Evolutionary conservation across 2,797 vertebrate species (phyloP), one percentile per base, ranked within the genome.

Genomic region (Paguma larvata): DNA sequence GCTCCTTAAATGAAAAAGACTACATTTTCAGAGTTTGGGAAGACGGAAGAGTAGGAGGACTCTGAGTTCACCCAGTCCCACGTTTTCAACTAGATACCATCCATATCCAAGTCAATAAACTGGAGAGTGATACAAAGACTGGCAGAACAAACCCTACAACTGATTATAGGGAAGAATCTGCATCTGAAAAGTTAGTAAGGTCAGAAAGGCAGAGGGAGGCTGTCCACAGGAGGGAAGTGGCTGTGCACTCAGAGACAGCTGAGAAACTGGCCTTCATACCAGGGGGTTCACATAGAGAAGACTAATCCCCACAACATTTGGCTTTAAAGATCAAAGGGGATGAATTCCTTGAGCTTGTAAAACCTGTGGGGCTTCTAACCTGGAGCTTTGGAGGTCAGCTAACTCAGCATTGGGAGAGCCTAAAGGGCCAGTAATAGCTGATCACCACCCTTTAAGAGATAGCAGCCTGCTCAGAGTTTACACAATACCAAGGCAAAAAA

Each of bases 1-100:
- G 27, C 14, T 94, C 9, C 44, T 80, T 86, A 48, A 95, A 91
- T 95, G 86, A 90, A 97, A 95, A 77, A 30, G 2, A 82, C 19
- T 91, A 84, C 78, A 89, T 85, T 91, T 89, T 96, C 19, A 75
- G 72, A 75, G 7, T 46, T 75, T 75, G 14, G 44, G 3, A 46
- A 75, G 14, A 75, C 15, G 27, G 44, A 16, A 9, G 25, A 18
- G 44, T 32, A 75, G 14, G 25, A 75, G 4, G 72, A 75, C 72
- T 8, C 72, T 75, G 72, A 46, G 41, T 27, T 75, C 44, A 30
- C 41, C 27, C 27, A 15, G 16, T 44, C 38, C 70, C 25, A 44
- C 7, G 6, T 75, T 75, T 46, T 75, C 44, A 75, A 46, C 25
- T 5, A 75, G 72, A 46, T 75, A 46, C 30, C 44, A 75, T 10